Percentiles rank a stretch among this genome's conserved stretches.
Conservation (phyloP, 92 coral and sea anemone genomes). For the Desmophyllum pertusum region DNA sequence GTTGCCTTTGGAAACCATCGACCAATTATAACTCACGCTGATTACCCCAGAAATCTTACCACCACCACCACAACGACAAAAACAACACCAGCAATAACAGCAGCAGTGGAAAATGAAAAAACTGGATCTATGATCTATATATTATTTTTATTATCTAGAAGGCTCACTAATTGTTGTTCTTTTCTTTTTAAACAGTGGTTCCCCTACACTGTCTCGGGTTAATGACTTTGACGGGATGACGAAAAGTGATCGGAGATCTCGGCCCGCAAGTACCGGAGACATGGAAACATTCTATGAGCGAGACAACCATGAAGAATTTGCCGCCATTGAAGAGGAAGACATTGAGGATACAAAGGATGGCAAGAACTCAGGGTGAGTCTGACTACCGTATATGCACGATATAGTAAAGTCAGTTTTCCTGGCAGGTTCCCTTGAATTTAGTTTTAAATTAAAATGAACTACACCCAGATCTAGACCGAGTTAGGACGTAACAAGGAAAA, state of each 20-base stretch:
- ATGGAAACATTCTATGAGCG: conserved; percentile 63
- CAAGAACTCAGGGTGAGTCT: conserved; percentile 69
- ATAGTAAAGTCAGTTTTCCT: background rate
- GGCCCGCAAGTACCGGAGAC: conserved; percentile 73
- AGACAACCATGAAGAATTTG: conserved; percentile 63
- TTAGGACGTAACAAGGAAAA: background rate
- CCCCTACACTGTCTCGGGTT: conserved; percentile 19
- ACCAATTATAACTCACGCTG: too few species aligned
- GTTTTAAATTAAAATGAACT: background rate
- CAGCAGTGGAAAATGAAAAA: too few species aligned
- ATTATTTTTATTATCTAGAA: too few species aligned
- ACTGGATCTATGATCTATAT: too few species aligned
- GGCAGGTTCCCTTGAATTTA: background rate
- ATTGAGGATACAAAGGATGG: conserved; percentile 42
- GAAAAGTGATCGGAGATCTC: conserved; percentile 51
- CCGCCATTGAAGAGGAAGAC: conserved; percentile 75
- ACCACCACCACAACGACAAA: background rate
- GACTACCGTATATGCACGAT: too few species aligned
- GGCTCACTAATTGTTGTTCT: too few species aligned
- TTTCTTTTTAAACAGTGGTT: background rate
- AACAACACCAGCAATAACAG: too few species aligned
- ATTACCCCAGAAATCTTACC: too few species aligned
- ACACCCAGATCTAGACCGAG: background rate
- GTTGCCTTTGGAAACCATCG: too few species aligned
- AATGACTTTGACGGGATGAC: conserved; percentile 8